These are phyloP conservation scores for Eupithecia exiguata DNA, from an alignment of 2,888 invertebrate species.

Conservation along the genomic window DNA sequence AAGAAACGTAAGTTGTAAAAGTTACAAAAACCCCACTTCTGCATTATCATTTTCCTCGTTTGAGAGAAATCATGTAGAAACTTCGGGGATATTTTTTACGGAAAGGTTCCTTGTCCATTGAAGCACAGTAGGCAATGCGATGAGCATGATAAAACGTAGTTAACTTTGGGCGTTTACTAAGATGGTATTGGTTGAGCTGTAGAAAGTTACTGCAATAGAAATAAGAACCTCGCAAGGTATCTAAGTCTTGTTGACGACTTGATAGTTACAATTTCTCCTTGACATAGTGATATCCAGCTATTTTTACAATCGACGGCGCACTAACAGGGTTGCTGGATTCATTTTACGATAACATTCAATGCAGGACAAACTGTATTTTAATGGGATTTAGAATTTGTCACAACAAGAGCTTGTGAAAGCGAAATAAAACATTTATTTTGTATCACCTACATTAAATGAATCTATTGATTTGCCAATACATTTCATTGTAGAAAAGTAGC, in stretches of 20 bases:
- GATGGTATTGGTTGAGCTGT: background rate
- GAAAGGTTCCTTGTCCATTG: background rate
- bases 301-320: background rate
- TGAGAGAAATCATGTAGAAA: slow-evolving; percentile 7
- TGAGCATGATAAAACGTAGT: background rate
- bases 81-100: slow-evolving; percentile 1
- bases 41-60: slow-evolving; percentile 4
- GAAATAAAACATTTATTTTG: background rate
- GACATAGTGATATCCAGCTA: background rate
- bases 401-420: background rate
- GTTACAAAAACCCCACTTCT: background rate
- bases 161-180: background rate
- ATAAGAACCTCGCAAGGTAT: background rate
- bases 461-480: no score
- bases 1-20: slow-evolving; percentile 1
- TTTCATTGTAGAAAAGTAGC: background rate
- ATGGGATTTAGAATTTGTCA: background rate
- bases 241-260: background rate
- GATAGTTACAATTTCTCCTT: background rate
- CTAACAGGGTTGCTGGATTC: background rate
- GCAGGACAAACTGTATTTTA: background rate
- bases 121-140: background rate
- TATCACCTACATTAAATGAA: background rate
- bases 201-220: background rate
- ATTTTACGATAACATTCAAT: background rate